Base-by-base conservation (phyloP, 2,888 invertebrate species). In the Drosophila demipolita region DNA sequence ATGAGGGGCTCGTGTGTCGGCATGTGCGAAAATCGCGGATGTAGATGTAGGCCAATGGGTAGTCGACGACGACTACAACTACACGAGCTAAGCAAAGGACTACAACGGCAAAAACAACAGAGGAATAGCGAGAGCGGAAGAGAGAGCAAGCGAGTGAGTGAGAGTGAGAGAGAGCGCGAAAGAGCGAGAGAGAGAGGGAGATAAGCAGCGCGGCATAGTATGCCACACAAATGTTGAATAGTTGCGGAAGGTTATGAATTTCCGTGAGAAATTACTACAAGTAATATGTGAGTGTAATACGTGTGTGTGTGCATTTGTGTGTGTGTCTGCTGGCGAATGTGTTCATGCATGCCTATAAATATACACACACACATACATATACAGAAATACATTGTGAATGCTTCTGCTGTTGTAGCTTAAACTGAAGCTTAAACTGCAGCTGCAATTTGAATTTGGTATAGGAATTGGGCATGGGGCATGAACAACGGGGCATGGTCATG, bases 161-260 rank as follows among this genome's bases (percentile, higher is more conserved):
- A 29, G 62, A 36, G 59, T 40, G 26, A 5, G 26, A 11, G 33
- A 38, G 38, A 61, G 32, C n/a, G 50, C n/a, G 60, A 49, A 48
- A 32, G 59, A 29, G 60, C 61, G 60, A 38, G 38, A 48, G n/a
- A n/a, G 57, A 36, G 40, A 66, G 63, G 32, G 58, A 48, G 54
- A 73, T 68, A 64, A 33, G 53, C 32, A 54, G 69, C 85, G 82
- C 81, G 76, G 74, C 77, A 69, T 73, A 73, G 73, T 80, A 82
- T 83, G 80, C 79, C 80, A 82, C 83, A 87, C 91, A 91, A 91
- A 89, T 82, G 83, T 79, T 83, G 87, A 85, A 91, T 88, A 90
- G 90, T 91, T 90, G 90, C 83, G 92, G 90, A 91, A 91, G 92
- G 90, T 90, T 91, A 91, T 91, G 91, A 87, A 91, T 87, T 87